These are phyloP conservation scores for Illadopsis cleaveri DNA, from an alignment of 2,113 vertebrate species.

Conservation along the genomic window DNA sequence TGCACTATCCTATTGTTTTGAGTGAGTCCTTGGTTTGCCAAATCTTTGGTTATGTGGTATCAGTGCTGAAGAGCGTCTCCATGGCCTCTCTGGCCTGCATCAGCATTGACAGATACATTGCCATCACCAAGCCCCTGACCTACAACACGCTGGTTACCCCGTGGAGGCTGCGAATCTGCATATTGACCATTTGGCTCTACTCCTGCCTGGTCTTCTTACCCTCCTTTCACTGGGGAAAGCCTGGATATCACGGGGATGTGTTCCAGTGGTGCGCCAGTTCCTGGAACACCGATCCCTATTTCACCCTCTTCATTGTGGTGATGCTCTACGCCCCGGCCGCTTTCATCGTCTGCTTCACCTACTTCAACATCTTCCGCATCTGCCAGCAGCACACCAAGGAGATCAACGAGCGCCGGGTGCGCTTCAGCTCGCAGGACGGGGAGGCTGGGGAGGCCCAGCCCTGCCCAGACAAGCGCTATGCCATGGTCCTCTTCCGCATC, in stretches of 20 bases:
- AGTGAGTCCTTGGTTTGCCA: constrained; percentile 90
- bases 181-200: constrained; percentile 93
- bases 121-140: constrained; percentile 91
- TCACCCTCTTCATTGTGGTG: constrained; percentile 92
- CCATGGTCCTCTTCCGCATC: constrained; percentile 95
- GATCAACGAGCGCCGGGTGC: constrained; percentile 91
- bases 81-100: constrained; percentile 95
- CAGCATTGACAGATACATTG: constrained; percentile 95
- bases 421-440: constrained; percentile 86
- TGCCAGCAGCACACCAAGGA: constrained; percentile 96
- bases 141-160: constrained; percentile 92
- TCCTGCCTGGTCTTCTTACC: constrained; percentile 93
- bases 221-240: constrained; percentile 96
- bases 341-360: constrained; percentile 93
- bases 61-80: constrained; percentile 95
- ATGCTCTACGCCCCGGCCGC: constrained; percentile 93
- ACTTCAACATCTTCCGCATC: constrained; percentile 97
- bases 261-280: constrained; percentile 88
- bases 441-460: constrained; percentile 77
- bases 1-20: constrained; percentile 85
- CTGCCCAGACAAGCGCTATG: constrained; percentile 92
- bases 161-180: constrained; percentile 91
- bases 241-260: constrained; percentile 96
- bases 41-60: constrained; percentile 93
- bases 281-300: constrained; percentile 88